These are phyloP conservation scores for Mamestra configurata DNA, from an alignment of 1,140 invertebrate genomes.

Conservation along the genomic window DNA sequence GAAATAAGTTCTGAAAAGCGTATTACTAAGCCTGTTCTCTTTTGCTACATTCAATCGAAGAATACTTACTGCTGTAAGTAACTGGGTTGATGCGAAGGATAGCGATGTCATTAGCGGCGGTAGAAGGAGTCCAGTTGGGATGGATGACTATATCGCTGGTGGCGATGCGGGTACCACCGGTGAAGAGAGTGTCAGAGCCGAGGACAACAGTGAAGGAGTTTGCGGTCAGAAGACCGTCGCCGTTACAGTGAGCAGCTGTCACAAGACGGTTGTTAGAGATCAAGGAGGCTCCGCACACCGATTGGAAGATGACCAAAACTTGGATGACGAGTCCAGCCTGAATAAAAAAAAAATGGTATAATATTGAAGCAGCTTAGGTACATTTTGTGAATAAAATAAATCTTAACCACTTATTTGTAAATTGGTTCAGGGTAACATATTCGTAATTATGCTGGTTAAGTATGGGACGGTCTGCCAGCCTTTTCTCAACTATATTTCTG, in stretches of 20 bases:
- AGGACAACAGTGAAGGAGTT: slow-evolving; percentile 63
- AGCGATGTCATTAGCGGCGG: slow-evolving; percentile 65
- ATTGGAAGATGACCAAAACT: slow-evolving; percentile 61
- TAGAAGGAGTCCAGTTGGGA: slow-evolving; percentile 62
- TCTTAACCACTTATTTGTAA: no score
- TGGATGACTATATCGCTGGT: slow-evolving; percentile 64
- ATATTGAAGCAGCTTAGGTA: not conserved
- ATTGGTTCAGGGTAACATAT: no score
- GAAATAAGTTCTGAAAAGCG: no score
- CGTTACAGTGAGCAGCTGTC: slow-evolving; percentile 72
- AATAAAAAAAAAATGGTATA: slow-evolving; percentile 36
- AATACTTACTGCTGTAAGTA: slow-evolving; percentile 61
- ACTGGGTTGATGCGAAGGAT: slow-evolving; percentile 63
- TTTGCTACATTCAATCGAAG: not conserved
- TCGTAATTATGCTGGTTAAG: no score
- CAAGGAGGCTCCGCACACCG: slow-evolving; percentile 68
- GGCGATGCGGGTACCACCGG: slow-evolving; percentile 61
- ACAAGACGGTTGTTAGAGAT: slow-evolving; percentile 64
- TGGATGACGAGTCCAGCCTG: slow-evolving; percentile 71
- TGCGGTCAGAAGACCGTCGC: slow-evolving; percentile 59
- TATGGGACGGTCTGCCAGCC: no score
- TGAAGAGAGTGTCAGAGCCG: slow-evolving; percentile 68
- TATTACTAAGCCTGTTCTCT: no score
- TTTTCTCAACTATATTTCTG: no score
- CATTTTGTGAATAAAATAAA: no score